These are phyloP conservation scores for Tillus elongatus DNA, from an alignment of 2,888 invertebrate genomes.

Conservation along the genomic window DNA sequence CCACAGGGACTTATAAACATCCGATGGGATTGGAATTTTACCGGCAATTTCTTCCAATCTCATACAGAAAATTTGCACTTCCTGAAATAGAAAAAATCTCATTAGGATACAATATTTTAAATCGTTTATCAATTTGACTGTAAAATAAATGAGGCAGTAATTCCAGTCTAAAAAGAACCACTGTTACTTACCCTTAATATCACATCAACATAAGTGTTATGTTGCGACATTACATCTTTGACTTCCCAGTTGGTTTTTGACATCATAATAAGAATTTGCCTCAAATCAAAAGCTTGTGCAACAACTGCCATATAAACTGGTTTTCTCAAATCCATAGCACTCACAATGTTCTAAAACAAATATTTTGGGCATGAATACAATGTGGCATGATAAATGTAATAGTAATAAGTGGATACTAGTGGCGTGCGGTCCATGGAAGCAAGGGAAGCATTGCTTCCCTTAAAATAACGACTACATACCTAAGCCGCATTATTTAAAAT, in stretches of 20 bases:
- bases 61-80: constrained; percentile 68
- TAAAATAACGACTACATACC: too few relatives aligned
- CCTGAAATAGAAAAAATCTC: constrained; percentile 37
- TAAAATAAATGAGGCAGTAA: constrained; percentile 4
- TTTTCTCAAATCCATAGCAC: constrained; percentile 64
- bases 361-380: background rate
- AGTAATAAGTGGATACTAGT: too few relatives aligned
- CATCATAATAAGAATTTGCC: constrained; percentile 73
- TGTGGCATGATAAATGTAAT: constrained; percentile 5
- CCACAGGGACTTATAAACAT: constrained; percentile 70
- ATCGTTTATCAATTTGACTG: constrained; percentile 4
- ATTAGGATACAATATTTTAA: background rate
- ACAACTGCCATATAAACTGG: constrained; percentile 85
- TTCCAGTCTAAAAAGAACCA: constrained; percentile 3
- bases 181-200: constrained; percentile 50
- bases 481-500: too few relatives aligned
- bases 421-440: too few relatives aligned
- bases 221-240: constrained; percentile 89
- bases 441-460: too few relatives aligned
- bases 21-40: constrained; percentile 61
- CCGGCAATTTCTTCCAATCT: constrained; percentile 64
- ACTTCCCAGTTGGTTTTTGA: constrained; percentile 91
- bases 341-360: constrained; percentile 51
- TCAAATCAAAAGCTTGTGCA: constrained; percentile 68
- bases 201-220: constrained; percentile 80